These are phyloP conservation scores for Erythrocercus mccallii DNA, from an alignment of 2,113 vertebrate species.

Conservation along the genomic window DNA sequence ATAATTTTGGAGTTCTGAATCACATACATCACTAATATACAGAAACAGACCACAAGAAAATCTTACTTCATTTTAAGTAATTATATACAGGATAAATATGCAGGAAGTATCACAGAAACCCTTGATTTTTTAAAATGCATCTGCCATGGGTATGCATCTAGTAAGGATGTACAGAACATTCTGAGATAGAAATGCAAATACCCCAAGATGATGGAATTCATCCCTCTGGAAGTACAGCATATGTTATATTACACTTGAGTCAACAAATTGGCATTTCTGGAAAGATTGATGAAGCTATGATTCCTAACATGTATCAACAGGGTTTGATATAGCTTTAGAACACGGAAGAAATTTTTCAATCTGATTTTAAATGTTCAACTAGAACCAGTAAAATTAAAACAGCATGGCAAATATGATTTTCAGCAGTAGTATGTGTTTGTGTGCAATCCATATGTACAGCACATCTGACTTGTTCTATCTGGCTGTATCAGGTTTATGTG, in stretches of 20 bases:
- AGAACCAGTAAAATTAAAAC: background rate
- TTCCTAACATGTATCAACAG: background rate
- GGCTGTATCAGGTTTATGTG: background rate
- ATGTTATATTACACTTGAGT: slow-evolving; percentile 4
- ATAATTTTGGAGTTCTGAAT: background rate
- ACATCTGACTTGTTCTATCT: background rate
- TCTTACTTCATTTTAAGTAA: background rate
- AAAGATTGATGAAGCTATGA: background rate
- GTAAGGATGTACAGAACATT: background rate
- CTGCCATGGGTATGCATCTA: background rate
- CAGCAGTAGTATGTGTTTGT: background rate
- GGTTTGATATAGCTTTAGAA: background rate
- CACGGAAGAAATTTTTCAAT: background rate
- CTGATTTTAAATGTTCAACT: background rate
- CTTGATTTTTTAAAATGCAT: background rate
- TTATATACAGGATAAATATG: background rate
- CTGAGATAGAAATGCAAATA: background rate
- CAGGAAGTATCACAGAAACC: background rate
- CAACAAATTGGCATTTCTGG: slow-evolving; percentile 30
- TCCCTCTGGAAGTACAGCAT: background rate
- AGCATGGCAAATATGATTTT: background rate
- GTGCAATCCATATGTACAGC: background rate
- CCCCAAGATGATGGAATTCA: background rate
- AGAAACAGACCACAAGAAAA: background rate
- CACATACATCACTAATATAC: background rate